Evolutionary conservation across 2,113 vertebrate genomes (phyloP), one percentile per base, ranked within the genome.

Genomic region (Pongo pygmaeus): DNA sequence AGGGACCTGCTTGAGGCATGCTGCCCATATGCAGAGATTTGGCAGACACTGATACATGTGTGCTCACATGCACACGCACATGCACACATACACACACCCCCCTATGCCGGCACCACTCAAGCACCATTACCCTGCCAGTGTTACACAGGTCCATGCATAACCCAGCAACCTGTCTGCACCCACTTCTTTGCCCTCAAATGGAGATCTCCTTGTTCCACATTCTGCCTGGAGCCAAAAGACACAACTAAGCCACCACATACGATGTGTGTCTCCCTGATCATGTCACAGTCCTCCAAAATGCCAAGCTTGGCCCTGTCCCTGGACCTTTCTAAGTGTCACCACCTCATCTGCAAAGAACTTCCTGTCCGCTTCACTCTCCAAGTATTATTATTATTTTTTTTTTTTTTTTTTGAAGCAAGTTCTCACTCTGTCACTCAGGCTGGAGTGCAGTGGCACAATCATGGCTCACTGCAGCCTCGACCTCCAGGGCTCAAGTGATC

Each of bases 221-320:
- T 84, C 93, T 85, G 38, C 74, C 80, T 46, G 16, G 57, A 13
- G 57, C 67, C 75, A 87, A 70, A n/a, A 64, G 35, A 95, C 46
- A 74, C 8, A 0, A 46, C 55, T 61, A 25, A 81, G 70, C n/a
- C 70, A 59, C 23, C 12, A 93, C 81, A 78, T 0, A 90, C 35
- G 55, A 43, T 32, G 35, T 22, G 3, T 20, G 35, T 50, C n/a
- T 94, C 74, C 27, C 40, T 40, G 50, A 38, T 59, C 83, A 52
- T 30, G 27, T 17, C n/a, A 52, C 55, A 32, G 22, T 85, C 91
- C 78, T 75, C 32, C 23, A 67, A 23, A 59, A 70, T 6, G 30
- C 55, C 84, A 43, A 57, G 43, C 23, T 18, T 48, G 43, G 43
- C 59, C 80, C 85, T 35, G 4, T 23, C 69, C 75, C 48, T 52